phyloP scores from a whole-genome alignment of 1,140 invertebrate genomes.

The Epicauta chinensis region DNA sequence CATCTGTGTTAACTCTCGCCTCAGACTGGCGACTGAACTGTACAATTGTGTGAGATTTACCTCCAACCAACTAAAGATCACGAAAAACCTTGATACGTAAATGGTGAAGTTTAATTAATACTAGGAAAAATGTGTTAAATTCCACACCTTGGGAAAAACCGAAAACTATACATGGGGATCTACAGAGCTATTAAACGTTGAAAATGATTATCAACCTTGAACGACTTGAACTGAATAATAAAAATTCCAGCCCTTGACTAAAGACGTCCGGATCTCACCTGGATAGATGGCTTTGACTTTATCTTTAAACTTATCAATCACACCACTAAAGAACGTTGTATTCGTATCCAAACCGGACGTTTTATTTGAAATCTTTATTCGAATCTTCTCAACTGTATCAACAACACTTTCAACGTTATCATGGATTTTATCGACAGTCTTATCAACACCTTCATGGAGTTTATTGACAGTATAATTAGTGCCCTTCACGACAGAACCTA shows the following conservation, averaged over 20 bases:
- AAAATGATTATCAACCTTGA: background rate
- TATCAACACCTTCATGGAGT: conserved; percentile 1
- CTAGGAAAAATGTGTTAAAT: too few relatives aligned
- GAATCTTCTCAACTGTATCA: background rate
- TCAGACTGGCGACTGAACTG: too few relatives aligned
- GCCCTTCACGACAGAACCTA: background rate
- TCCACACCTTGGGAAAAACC: too few relatives aligned
- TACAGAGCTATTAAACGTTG: too few relatives aligned
- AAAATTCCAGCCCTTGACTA: too few relatives aligned
- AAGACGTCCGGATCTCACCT: conserved; percentile 1
- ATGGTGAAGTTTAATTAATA: too few relatives aligned
- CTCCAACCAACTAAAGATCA: too few relatives aligned
- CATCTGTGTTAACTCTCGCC: too few relatives aligned
- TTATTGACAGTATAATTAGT: background rate
- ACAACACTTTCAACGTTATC: background rate
- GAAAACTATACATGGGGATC: too few relatives aligned
- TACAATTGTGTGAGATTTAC: too few relatives aligned
- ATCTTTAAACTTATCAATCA: background rate
- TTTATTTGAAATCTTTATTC: background rate
- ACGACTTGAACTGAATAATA: background rate
- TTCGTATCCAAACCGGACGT: background rate
- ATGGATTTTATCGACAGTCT: background rate
- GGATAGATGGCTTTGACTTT: background rate
- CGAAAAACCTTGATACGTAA: too few relatives aligned
- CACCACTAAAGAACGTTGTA: conserved; percentile 3